Base-by-base conservation (phyloP, 2,113 vertebrate genomes). In the Pseudonaja textilis region DNA sequence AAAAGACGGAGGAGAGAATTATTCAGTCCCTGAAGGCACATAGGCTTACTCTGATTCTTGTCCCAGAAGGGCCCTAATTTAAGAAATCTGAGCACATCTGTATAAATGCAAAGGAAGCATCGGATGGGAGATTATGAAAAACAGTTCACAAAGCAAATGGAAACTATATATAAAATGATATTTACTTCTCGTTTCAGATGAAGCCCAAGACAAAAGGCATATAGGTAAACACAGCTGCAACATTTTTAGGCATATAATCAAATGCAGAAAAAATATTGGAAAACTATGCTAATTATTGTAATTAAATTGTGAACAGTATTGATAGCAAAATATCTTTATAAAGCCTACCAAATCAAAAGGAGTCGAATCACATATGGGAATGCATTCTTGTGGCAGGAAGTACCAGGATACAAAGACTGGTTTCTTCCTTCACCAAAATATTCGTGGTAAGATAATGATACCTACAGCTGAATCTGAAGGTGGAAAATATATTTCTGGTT, bases 221-320 rank as follows among this genome's bases (percentile, higher is more conserved):
- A 97, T 97, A 98, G 98, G 98, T 98, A 98, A 98, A 98, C 97
- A 98, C 98, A 98, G 98, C 98, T 98, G 98, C 97, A 97, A 97
- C 97, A 95, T 95, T 98, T 96, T 98, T 97, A 98, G 96, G 96
- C 97, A 93, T 98, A 96, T 98, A 98, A 98, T 98, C 98, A 98
- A 96, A 97, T 91, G 94, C 97, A 97, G 97, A 97, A 93, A 97
- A 97, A 97, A 97, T 98, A 98, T 98, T 98, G 97, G 97, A 97
- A 98, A 98, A 98, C 97, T 97, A 96, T 97, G 95, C 89, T 98
- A 98, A 98, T 98, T 98, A 98, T 98, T 98, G 97, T 98, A 98
- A 98, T 98, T 98, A 98, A 97, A 97, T 97, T 97, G 97, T 96
- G 97, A 98, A 94, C 92, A 96, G 96, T 98, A 98, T 97, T 97